A percentile compares a stretch with the other conserved stretches of the same genome.
phyloP scores from a whole-genome alignment of 37 sponge, comb jelly and placozoan genomes.

The Bolinopsis microptera region DNA sequence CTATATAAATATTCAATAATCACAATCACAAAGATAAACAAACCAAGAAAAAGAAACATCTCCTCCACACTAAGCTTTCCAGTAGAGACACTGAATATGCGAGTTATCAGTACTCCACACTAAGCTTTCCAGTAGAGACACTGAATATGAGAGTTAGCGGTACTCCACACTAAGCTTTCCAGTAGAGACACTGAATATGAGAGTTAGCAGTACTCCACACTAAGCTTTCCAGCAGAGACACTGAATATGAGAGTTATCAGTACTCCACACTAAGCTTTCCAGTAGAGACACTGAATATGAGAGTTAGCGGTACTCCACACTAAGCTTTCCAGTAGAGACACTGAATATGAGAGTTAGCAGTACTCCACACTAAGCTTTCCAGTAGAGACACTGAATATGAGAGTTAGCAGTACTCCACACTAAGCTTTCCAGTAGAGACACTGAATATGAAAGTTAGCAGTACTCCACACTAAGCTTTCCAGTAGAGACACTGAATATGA shows the following conservation, averaged over 20 bases:
- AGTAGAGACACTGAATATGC: constrained; percentile 17
- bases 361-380: constrained; percentile 16
- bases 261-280: constrained; percentile 16
- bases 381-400: constrained; percentile 50
- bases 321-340: no score
- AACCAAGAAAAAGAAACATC: neutral
- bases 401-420: constrained; percentile 35
- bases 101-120: neutral
- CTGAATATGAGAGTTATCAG: neutral
- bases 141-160: no score
- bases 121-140: no score
- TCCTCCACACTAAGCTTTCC: neutral
- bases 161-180: neutral
- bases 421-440: no score
- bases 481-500: constrained; percentile 50
- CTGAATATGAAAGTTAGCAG: neutral
- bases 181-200: neutral
- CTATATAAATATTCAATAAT: neutral
- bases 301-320: constrained; percentile 32
- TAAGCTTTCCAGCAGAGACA: no score
- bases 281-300: constrained; percentile 50
- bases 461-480: constrained; percentile 16
- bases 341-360: neutral
- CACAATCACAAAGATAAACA: neutral
- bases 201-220: neutral